These are phyloP conservation scores for Rhagonycha fulva DNA, from an alignment of 2,888 invertebrate species.

Conservation along the genomic window DNA sequence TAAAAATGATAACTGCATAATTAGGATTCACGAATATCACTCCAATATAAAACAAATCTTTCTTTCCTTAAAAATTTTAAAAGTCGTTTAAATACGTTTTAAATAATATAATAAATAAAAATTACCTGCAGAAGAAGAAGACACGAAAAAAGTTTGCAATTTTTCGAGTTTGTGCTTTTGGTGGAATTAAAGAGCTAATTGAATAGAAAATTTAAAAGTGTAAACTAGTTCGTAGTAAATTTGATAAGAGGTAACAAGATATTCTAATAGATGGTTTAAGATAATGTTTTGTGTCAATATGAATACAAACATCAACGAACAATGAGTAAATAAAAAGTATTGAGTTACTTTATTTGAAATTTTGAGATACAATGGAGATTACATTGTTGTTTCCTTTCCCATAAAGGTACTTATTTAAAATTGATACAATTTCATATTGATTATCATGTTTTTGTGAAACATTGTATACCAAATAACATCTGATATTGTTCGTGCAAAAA, in stretches of 20 bases:
- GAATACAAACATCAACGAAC: constrained; percentile 31
- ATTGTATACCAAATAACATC: neutral
- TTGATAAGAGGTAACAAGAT: constrained; percentile 34
- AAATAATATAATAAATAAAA: too few relatives aligned
- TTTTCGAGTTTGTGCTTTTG: neutral
- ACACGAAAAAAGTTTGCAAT: neutral
- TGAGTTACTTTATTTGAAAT: constrained; percentile 31
- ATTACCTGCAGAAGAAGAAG: neutral
- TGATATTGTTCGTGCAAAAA: neutral
- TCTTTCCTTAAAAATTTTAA: too few relatives aligned
- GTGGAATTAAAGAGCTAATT: constrained; percentile 3
- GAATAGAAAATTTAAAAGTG: neutral
- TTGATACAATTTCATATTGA: constrained; percentile 5
- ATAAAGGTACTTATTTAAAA: neutral
- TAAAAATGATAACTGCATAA: too few relatives aligned
- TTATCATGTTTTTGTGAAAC: neutral
- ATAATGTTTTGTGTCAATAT: constrained; percentile 40
- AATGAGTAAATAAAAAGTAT: constrained; percentile 33
- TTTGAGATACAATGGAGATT: constrained; percentile 31
- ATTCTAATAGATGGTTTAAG: constrained; percentile 42
- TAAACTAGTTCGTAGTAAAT: constrained; percentile 19
- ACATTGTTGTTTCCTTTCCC: constrained; percentile 21
- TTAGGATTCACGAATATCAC: too few relatives aligned
- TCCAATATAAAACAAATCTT: too few relatives aligned
- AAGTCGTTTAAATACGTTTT: too few relatives aligned